Percentiles rank a stretch among this genome's conserved stretches.
Conservation (phyloP, 2,797 vertebrate species). For the Telmatherina bonti region DNA sequence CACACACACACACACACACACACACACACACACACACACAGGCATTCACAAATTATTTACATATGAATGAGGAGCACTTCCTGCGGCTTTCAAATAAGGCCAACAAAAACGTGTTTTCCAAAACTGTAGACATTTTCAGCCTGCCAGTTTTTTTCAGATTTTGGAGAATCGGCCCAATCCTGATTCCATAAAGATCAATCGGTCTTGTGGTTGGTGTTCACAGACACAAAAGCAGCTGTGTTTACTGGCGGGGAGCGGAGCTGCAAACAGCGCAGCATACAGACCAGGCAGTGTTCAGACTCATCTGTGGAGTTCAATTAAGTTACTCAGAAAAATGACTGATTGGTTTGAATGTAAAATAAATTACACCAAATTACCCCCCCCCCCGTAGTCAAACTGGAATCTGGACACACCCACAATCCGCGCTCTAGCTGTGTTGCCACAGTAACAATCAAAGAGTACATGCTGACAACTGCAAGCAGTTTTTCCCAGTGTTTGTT, state of each 20-base stretch:
- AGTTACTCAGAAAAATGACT: background rate
- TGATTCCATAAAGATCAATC: background rate
- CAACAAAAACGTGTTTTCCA: slow-evolving; percentile 31
- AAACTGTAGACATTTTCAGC: background rate
- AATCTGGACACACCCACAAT: background rate
- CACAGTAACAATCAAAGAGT: background rate
- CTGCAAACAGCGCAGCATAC: slow-evolving; percentile 17
- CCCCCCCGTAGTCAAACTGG: background rate
- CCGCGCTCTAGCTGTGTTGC: background rate
- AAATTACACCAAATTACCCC: no score
- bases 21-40: slow-evolving; percentile 11
- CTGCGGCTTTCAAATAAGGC: slow-evolving; percentile 25
- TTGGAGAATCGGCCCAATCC: background rate
- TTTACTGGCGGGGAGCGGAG: slow-evolving; percentile 19
- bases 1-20: slow-evolving; percentile 2
- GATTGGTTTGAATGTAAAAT: no score
- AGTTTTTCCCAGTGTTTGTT: background rate
- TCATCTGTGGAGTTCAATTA: no score
- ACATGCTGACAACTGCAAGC: background rate
- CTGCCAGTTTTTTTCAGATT: background rate
- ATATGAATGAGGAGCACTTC: slow-evolving; percentile 17
- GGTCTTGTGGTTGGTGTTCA: slow-evolving; percentile 24
- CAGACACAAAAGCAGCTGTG: background rate
- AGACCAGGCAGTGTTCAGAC: slow-evolving; percentile 3
- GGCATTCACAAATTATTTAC: slow-evolving; percentile 41